These are phyloP conservation scores for Acromyrmex charruanus DNA, from an alignment of 1,140 invertebrate species.

Conservation along the genomic window DNA sequence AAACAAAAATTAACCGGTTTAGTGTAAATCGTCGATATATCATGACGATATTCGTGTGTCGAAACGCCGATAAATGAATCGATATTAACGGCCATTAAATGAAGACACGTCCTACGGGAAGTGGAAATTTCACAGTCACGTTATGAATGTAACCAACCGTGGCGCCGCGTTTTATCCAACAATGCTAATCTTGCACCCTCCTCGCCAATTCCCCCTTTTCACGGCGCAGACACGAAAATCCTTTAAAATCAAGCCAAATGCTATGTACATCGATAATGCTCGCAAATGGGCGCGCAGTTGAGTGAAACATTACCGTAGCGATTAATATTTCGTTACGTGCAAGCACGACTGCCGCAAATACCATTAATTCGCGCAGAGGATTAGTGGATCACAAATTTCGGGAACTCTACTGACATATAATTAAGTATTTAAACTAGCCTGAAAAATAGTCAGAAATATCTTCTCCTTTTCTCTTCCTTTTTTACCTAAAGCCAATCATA, in stretches of 20 bases:
- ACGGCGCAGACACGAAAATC: constrained; percentile 58
- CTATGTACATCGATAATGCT: constrained; percentile 60
- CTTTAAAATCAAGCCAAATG: constrained; percentile 62
- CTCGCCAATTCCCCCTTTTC: constrained; percentile 21
- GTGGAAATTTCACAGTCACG: constrained; percentile 68
- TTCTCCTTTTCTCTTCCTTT: background rate
- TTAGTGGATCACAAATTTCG: constrained; percentile 42
- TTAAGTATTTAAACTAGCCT: constrained; percentile 32
- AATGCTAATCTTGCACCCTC: constrained; percentile 69
- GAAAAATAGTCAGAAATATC: constrained; percentile 3
- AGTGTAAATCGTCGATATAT: constrained; percentile 16
- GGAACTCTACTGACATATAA: background rate
- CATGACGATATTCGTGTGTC: background rate
- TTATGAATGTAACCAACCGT: constrained; percentile 64
- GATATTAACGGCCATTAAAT: constrained; percentile 56
- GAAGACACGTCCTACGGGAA: constrained; percentile 61
- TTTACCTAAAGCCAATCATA: background rate
- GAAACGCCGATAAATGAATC: constrained; percentile 55
- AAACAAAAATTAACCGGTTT: constrained; percentile 45
- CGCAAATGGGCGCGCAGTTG: constrained; percentile 53
- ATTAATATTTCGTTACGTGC: constrained; percentile 63
- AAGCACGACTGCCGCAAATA: constrained; percentile 54
- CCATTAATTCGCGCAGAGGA: constrained; percentile 56
- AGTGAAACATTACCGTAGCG: constrained; percentile 59
- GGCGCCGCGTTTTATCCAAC: constrained; percentile 66